phyloP scores from a whole-genome alignment of 2,797 vertebrate species.

The Cyprinodon diabolis region DNA sequence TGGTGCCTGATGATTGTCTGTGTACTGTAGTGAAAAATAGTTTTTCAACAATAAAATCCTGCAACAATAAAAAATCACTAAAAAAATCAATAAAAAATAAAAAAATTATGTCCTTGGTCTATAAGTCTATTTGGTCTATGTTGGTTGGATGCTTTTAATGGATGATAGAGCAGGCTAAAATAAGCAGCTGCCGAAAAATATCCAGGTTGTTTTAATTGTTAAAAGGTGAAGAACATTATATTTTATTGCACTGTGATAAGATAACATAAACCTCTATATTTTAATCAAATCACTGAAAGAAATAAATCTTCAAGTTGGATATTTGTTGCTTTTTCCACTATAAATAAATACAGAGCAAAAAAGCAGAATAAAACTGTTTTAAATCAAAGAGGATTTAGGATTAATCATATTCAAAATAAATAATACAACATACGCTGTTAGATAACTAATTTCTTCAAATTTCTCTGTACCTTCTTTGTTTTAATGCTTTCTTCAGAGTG shows the following conservation, averaged over 20 bases:
- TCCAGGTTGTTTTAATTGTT: not conserved
- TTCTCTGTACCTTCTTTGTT: constrained; percentile 55
- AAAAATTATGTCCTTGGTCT: too few species aligned
- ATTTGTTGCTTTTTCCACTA: too few species aligned
- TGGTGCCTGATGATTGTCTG: too few species aligned
- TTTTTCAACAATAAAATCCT: too few species aligned
- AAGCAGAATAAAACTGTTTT: too few species aligned
- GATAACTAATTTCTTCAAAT: constrained; percentile 52
- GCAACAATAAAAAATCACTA: too few species aligned
- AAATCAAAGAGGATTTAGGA: too few species aligned
- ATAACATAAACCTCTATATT: not conserved
- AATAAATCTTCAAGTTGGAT: not conserved
- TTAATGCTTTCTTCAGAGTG: constrained; percentile 88
- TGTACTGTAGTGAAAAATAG: too few species aligned
- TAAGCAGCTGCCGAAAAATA: not conserved
- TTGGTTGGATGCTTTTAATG: not conserved
- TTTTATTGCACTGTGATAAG: not conserved
- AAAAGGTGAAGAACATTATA: not conserved
- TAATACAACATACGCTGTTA: constrained; percentile 6
- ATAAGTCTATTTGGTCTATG: too few species aligned
- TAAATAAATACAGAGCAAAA: not conserved
- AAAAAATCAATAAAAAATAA: too few species aligned
- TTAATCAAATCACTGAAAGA: not conserved
- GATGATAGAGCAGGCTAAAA: too few species aligned
- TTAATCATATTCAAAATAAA: not conserved